phyloP scores from a whole-genome alignment of 2,888 invertebrate genomes.

The Rosalia funebris region DNA sequence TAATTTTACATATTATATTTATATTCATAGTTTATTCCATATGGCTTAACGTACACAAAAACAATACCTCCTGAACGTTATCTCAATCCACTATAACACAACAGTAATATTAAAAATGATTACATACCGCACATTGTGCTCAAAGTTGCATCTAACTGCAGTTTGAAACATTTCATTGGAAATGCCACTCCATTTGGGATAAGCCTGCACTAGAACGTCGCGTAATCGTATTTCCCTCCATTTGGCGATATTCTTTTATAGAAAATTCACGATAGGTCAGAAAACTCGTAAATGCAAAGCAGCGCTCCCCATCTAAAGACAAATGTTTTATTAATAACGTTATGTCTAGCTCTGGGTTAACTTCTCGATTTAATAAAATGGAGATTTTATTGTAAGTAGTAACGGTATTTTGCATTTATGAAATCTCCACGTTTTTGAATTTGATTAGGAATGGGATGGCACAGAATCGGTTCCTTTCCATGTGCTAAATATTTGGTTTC shows the following conservation, averaged over 20 bases:
- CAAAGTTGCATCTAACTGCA: background rate
- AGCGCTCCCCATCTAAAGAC: conserved; percentile 25
- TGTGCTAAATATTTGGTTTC: too few species aligned
- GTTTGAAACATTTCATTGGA: background rate
- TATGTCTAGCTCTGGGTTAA: conserved; percentile 9
- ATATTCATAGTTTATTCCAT: too few species aligned
- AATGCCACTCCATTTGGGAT: conserved; percentile 4
- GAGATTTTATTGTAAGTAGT: background rate
- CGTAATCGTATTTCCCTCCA: conserved; percentile 13
- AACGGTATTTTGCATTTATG: background rate
- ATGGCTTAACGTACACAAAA: too few species aligned
- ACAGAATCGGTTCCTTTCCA: background rate
- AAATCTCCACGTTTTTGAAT: background rate
- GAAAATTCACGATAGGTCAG: conserved; percentile 12
- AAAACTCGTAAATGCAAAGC: conserved; percentile 34
- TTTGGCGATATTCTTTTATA: conserved; percentile 21
- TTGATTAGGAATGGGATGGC: background rate
- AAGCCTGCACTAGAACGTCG: background rate
- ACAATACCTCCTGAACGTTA: too few species aligned
- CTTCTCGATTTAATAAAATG: conserved; percentile 13
- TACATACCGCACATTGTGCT: background rate
- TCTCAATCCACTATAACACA: too few species aligned
- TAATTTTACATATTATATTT: too few species aligned
- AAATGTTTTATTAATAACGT: conserved; percentile 28
- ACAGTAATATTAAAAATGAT: too few species aligned